Percentiles rank a stretch among this genome's conserved stretches.
These are phyloP conservation scores for Rhopalosiphum nymphaeae DNA, from an alignment of 2,888 invertebrate species.

Conservation along the genomic window DNA sequence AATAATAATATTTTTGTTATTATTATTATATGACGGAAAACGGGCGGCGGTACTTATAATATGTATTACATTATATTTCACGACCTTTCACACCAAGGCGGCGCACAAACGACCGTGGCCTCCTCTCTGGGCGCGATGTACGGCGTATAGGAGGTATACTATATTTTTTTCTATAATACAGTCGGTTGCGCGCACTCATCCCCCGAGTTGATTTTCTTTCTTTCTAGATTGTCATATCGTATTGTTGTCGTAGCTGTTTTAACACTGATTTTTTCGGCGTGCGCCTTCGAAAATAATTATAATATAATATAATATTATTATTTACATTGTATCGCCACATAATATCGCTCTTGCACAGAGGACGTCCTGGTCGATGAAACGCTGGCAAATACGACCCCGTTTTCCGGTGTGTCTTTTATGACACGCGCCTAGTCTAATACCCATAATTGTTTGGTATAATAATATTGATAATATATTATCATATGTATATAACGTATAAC, in stretches of 20 bases:
- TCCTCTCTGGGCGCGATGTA: background rate
- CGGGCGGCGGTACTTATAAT: slow-evolving; percentile 2
- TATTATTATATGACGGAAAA: slow-evolving; percentile 7
- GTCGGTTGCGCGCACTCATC: background rate
- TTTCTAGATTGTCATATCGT: background rate
- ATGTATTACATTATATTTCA: background rate
- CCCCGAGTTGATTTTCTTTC: slow-evolving; percentile 1
- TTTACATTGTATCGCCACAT: background rate
- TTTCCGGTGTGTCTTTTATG: background rate
- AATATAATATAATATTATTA: background rate
- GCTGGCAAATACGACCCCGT: background rate
- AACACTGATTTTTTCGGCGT: background rate
- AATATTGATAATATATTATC: background rate
- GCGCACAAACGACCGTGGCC: slow-evolving; percentile 49
- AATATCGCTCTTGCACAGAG: background rate
- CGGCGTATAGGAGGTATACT: background rate
- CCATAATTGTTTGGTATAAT: background rate
- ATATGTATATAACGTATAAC: background rate
- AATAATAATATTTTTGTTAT: background rate
- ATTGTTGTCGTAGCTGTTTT: background rate
- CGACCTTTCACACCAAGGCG: slow-evolving; percentile 49
- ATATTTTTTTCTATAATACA: background rate
- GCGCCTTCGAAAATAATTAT: background rate
- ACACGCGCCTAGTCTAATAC: background rate
- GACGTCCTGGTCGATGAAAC: background rate